Evolutionary conservation across 2,888 invertebrate species (phyloP), one percentile per base, ranked within the genome.

Genomic region (Cyclophora albipunctata): DNA sequence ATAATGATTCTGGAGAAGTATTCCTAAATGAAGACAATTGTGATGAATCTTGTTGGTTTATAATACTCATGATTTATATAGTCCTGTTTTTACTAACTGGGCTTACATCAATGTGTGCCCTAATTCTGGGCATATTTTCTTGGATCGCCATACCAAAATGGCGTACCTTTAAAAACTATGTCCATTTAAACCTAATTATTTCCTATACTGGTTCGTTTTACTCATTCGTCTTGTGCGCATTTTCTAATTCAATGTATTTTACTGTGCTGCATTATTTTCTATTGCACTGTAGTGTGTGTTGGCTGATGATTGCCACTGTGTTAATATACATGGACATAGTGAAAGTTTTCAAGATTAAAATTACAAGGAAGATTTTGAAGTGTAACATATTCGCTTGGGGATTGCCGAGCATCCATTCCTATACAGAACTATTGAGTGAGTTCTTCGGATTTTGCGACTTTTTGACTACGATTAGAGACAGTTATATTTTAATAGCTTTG

Each of bases 371-470:
- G 20, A 45, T 45, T 3, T 45, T 45, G 5, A 45, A 45, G 40
- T 45, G 45, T 35, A 40, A 45, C 20, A 7, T 45, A 5, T 45
- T 45, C 37, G 45, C 45, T 45, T 45, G 45, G 45, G 45, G 40
- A 0, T 7, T 35, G 37, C 40, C 35, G 45, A 42, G 4, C 20
- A 3, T 42, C 3, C 20, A n/a, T 42, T 40, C 20, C 2, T 40
- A 40, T 40, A 20, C 20, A 20, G 40, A 40, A 7, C 2, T 4
- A 7, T 7, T 7, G 20, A 7, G 3, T 3, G 42, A 7, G 4
- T 42, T 7, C 5, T 42, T 7, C 5, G 7, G 7, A 7, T 7
- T 42, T 42, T 5, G 7, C 7, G 4, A 20, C 42, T 42, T 7
- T 42, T 7, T 20, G 20, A 20, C 20, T 20, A 20, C 20, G 20